These are phyloP conservation scores for Origma solitaria DNA, from an alignment of 2,113 vertebrate genomes.

Conservation along the genomic window DNA sequence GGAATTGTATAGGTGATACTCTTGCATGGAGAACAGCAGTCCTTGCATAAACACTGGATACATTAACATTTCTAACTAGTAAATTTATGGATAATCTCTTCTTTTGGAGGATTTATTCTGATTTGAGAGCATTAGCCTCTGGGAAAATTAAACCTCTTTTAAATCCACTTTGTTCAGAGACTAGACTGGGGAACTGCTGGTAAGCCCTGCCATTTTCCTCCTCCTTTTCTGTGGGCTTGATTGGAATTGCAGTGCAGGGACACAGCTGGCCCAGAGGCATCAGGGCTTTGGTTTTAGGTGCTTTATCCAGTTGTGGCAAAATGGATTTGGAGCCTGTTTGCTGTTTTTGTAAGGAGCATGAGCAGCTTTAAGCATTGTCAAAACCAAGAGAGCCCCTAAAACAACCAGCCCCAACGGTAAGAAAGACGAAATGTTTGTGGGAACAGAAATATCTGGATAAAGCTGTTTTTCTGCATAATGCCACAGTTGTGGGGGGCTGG, in stretches of 20 bases:
- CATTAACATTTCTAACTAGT: constrained; percentile 43
- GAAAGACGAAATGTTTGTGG: fast-evolving
- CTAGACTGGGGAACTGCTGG: not conserved
- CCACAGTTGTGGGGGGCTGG: not conserved
- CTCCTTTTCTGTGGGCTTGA: not conserved
- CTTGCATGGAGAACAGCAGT: not conserved
- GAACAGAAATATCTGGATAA: not conserved
- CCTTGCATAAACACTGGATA: not conserved
- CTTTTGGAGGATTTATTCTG: constrained; percentile 47
- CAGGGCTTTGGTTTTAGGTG: not conserved
- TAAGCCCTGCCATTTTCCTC: not conserved
- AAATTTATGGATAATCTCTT: constrained; percentile 59
- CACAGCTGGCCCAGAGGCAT: not conserved
- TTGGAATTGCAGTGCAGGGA: not conserved
- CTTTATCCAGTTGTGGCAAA: not conserved
- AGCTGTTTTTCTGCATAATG: not conserved
- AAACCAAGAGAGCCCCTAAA: not conserved
- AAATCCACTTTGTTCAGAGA: constrained; percentile 41
- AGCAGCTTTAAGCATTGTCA: not conserved
- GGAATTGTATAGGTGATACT: not conserved
- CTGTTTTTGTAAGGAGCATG: not conserved
- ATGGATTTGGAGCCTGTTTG: not conserved
- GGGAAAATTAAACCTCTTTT: constrained; percentile 47
- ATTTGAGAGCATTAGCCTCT: constrained; percentile 32
- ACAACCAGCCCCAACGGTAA: not conserved